A percentile compares a stretch with the other conserved stretches of the same genome.
Conservation (phyloP, 2,113 vertebrate genomes). For the Brachirus orientalis region DNA sequence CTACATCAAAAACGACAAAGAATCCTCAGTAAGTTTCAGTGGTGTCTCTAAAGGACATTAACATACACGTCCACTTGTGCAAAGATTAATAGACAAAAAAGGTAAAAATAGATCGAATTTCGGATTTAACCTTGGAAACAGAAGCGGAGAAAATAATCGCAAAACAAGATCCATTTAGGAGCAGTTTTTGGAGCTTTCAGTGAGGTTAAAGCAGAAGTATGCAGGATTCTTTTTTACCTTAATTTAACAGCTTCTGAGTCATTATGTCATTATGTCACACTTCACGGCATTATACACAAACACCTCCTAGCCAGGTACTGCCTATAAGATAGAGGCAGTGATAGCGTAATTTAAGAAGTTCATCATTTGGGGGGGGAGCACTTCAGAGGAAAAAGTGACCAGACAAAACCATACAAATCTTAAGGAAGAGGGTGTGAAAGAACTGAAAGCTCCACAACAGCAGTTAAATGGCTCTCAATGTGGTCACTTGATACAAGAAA, state of each 20-base stretch:
- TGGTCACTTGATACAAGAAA: background rate
- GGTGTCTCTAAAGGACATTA: background rate
- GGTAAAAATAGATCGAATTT: background rate
- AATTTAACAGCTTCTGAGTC: too few species aligned
- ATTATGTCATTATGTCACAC: too few species aligned
- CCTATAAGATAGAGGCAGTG: too few species aligned
- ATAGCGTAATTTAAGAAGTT: too few species aligned
- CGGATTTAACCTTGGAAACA: background rate
- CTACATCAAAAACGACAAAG: background rate
- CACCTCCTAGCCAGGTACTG: too few species aligned
- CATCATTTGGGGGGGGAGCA: too few species aligned
- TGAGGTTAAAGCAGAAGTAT: too few species aligned
- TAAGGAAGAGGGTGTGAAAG: background rate
- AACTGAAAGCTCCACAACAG: background rate
- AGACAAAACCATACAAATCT: too few species aligned
- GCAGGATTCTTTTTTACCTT: too few species aligned
- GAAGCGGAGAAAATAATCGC: background rate
- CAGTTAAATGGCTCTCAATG: background rate
- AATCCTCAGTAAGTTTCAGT: too few species aligned
- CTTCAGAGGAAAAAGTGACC: too few species aligned
- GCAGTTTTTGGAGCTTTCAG: slow-evolving; percentile 11
- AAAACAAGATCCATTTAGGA: background rate
- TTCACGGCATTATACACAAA: too few species aligned
- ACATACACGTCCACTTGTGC: background rate
- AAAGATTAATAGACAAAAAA: background rate